Base-by-base conservation (phyloP, 37 sponge, comb jelly and placozoan genomes). In the Tethya wilhelma region DNA sequence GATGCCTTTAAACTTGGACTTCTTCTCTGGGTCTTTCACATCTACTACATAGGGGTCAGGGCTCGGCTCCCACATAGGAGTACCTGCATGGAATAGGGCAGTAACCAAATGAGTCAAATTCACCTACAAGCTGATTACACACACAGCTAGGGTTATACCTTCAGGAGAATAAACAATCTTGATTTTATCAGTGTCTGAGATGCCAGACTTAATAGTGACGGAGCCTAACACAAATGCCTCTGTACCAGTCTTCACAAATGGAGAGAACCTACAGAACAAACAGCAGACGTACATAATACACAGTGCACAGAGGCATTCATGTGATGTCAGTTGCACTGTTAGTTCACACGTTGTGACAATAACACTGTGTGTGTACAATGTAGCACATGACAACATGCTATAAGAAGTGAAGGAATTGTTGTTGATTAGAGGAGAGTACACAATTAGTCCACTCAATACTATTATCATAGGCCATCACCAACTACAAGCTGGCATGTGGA, bases 241-340 rank as follows among this genome's bases (percentile, higher is more conserved):
- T 12, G 93, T 85, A 1, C 98, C 98, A 63, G 93, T 81, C 71
- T 93, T 94, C 44, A 97, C 98, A 82, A 95, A 97, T 22, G 93
- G 76, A 26, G 95, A 90, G 58, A 97, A 97, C 67, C 98, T 97
- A 69, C 4, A 55, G 25, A 60, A 20, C 62, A 60, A 60, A 60
- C 17, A 9, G 9, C 55, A n/a, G n/a, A n/a, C n/a, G n/a, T n/a
- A n/a, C n/a, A n/a, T n/a, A n/a, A n/a, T n/a, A n/a, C n/a, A n/a
- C n/a, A n/a, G n/a, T n/a, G n/a, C n/a, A n/a, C n/a, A n/a, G n/a
- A n/a, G n/a, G n/a, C n/a, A n/a, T n/a, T n/a, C n/a, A n/a, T n/a
- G n/a, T n/a, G n/a, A n/a, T 25, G 41, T 25, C 36, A 17, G 57
- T 8, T 25, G 26, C 12, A n/a, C n/a, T n/a, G n/a, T n/a, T n/a